A percentile compares a stretch with the other conserved stretches of the same genome.
These are phyloP conservation scores for Phengaris arion DNA, from an alignment of 2,888 invertebrate genomes.

Conservation along the genomic window DNA sequence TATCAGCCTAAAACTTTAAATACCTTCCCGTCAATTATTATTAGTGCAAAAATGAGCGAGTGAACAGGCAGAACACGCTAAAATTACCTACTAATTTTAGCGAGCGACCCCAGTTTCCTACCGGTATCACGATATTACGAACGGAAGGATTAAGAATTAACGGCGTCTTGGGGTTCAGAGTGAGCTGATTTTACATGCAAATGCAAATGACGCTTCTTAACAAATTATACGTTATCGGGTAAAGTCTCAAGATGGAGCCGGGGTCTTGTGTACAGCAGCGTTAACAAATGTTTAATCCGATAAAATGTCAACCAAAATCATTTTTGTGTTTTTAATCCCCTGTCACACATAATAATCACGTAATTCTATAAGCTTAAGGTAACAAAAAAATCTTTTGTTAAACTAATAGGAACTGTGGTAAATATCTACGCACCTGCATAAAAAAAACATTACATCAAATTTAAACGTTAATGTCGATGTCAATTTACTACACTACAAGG, in stretches of 20 bases:
- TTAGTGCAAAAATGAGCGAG: background rate
- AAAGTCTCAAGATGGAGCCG: slow-evolving; percentile 1
- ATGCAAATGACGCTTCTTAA: slow-evolving; percentile 7
- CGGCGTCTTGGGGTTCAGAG: background rate
- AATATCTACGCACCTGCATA: background rate
- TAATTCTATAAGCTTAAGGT: background rate
- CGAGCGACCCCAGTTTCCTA: background rate
- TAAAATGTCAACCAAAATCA: slow-evolving; percentile 5
- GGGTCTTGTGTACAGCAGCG: background rate
- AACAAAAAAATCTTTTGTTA: background rate
- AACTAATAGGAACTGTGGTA: background rate
- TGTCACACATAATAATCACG: background rate
- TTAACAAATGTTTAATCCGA: slow-evolving; percentile 3
- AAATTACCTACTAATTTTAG: slow-evolving; percentile 1
- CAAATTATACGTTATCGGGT: slow-evolving; percentile 3
- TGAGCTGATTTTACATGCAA: slow-evolving; percentile 19
- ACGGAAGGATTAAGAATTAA: background rate
- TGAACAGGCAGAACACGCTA: background rate
- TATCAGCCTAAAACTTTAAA: slow-evolving; percentile 12
- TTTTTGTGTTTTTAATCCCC: background rate
- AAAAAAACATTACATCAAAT: slow-evolving; percentile 4
- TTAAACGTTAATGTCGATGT: slow-evolving; percentile 10
- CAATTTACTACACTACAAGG: slow-evolving; percentile 9
- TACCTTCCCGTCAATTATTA: background rate
- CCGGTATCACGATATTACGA: background rate